Evolutionary conservation across 2,113 vertebrate species (phyloP).

Genomic region (Phaethornis superciliosus): DNA sequence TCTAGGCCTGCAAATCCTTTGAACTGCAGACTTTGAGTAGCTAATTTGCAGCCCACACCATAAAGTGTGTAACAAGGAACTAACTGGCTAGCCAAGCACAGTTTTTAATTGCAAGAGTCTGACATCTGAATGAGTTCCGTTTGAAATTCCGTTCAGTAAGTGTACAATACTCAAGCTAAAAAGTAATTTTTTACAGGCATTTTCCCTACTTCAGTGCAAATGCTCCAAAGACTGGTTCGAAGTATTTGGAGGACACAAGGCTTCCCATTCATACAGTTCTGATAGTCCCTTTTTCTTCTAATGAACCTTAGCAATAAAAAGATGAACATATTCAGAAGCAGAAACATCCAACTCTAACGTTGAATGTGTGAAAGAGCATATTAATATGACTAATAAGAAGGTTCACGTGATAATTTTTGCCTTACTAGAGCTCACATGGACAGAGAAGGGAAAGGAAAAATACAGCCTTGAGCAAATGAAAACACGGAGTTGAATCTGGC

Average conservation of each 20-base stretch:
- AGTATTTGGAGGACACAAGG: neutral
- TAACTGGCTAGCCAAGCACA: constrained; percentile 39
- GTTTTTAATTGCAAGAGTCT: constrained; percentile 60
- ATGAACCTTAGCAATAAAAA: neutral
- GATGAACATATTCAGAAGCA: neutral
- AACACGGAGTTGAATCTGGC: neutral
- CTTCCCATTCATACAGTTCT: neutral
- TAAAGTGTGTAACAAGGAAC: constrained; percentile 49
- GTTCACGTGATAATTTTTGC: neutral
- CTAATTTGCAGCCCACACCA: constrained; percentile 59
- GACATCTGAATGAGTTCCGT: constrained; percentile 46
- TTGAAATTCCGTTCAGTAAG: constrained; percentile 52
- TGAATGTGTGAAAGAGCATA: neutral
- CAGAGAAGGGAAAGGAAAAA: neutral
- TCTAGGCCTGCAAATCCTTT: constrained; percentile 62
- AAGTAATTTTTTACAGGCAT: constrained; percentile 38
- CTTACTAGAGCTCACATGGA: neutral
- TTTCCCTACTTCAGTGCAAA: neutral
- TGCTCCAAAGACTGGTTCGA: neutral
- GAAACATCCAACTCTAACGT: neutral
- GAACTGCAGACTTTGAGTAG: constrained; percentile 55
- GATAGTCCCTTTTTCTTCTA: neutral
- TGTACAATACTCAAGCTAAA: constrained; percentile 16
- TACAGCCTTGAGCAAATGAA: neutral
- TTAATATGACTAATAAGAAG: neutral